Conservation (phyloP, 1,140 invertebrate genomes). For the Prorops nasuta region DNA sequence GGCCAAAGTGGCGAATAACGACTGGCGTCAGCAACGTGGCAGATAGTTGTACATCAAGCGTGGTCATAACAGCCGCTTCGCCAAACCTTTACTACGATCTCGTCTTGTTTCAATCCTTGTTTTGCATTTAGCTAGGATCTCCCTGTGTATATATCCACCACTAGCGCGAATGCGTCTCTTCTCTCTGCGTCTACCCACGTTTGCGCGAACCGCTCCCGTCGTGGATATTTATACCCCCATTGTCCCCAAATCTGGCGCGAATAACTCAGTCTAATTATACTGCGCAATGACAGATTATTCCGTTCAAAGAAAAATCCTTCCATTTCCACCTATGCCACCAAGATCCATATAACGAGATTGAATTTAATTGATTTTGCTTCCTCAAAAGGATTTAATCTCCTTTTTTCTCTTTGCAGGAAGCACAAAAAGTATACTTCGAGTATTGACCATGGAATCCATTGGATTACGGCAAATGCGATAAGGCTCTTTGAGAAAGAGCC, state of each 20-base stretch:
- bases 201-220: conserved; percentile 22
- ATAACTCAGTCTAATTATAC: conserved; percentile 50
- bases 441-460: too few species aligned
- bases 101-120: conserved; percentile 33
- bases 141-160: too few species aligned
- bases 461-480: too few species aligned
- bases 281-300: not conserved
- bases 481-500: too few species aligned
- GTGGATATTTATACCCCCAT: conserved; percentile 49
- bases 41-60: conserved; percentile 32
- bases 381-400: too few species aligned
- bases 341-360: too few species aligned
- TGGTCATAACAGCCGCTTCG: conserved; percentile 34
- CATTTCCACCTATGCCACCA: too few species aligned
- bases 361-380: too few species aligned
- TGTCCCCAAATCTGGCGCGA: conserved; percentile 41
- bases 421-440: too few species aligned
- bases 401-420: too few species aligned
- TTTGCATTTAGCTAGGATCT: conserved; percentile 37
- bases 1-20: conserved; percentile 36
- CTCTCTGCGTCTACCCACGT: conserved; percentile 38
- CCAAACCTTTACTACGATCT: conserved; percentile 39
- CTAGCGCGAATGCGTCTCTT: conserved; percentile 30
- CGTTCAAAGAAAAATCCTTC: conserved; percentile 23
- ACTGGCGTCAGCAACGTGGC: conserved; percentile 34